phyloP scores from a whole-genome alignment of 2,113 vertebrate genomes.

The Prolemur simus region DNA sequence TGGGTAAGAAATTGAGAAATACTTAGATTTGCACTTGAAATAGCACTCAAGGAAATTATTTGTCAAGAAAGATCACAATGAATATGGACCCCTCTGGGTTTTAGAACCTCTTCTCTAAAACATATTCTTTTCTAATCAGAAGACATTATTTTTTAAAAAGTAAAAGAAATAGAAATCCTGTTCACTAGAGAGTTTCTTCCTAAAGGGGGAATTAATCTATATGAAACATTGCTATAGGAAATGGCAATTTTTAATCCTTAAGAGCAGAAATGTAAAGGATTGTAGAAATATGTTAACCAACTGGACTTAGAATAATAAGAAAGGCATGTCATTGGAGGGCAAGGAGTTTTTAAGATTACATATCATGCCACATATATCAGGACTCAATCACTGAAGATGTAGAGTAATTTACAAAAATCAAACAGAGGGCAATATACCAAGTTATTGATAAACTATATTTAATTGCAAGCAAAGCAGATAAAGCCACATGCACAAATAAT shows the following conservation, averaged over 20 bases:
- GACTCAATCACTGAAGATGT: background rate
- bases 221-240: background rate
- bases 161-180: background rate
- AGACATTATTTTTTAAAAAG: background rate
- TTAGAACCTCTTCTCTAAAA: constrained; percentile 7
- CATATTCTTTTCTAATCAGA: constrained; percentile 4
- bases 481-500: constrained; percentile 6
- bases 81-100: background rate
- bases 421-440: background rate
- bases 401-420: constrained; percentile 17
- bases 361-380: background rate
- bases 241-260: background rate
- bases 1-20: background rate
- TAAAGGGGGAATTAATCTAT: background rate
- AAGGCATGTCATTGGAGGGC: background rate
- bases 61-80: background rate
- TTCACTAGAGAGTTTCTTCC: background rate
- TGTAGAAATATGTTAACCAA: background rate
- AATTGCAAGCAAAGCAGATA: constrained; percentile 23
- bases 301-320: constrained; percentile 7
- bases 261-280: background rate
- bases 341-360: background rate
- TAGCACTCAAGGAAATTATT: constrained; percentile 38
- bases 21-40: background rate
- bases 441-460: constrained; percentile 33